Conservation (phyloP, 2,888 invertebrate genomes). For the Gerris lacustris region DNA sequence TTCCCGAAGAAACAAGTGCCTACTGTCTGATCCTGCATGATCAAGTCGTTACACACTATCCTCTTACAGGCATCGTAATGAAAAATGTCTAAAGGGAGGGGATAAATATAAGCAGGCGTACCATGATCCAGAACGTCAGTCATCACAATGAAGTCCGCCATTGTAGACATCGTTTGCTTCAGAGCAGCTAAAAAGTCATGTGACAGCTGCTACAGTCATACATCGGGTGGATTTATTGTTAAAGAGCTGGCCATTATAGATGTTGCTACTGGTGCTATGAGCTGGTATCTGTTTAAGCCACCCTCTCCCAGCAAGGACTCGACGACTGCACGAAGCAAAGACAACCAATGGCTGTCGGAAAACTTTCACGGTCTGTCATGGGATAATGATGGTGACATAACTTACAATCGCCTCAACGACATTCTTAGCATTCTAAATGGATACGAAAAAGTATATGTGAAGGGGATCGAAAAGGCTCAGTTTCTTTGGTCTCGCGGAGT, state of each 20-base stretch:
- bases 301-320: no score
- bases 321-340: no score
- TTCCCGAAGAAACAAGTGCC: constrained; percentile 16
- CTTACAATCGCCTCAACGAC: neutral
- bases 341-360: neutral
- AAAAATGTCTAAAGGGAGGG: neutral
- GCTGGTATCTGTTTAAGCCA: no score
- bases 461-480: neutral
- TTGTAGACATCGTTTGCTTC: no score
- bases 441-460: neutral
- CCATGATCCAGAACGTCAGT: no score
- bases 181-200: no score
- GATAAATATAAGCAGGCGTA: no score
- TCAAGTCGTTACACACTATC: constrained; percentile 20
- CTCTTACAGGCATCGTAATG: constrained; percentile 6
- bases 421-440: neutral
- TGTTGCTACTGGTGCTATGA: no score
- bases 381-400: neutral
- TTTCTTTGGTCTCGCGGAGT: neutral
- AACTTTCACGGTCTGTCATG: neutral
- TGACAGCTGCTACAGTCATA: no score
- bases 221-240: no score
- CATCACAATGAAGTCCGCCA: no score
- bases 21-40: constrained; percentile 23
- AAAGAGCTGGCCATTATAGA: no score